phyloP scores from a whole-genome alignment of 2,888 invertebrate genomes.

The Idaea straminata region DNA sequence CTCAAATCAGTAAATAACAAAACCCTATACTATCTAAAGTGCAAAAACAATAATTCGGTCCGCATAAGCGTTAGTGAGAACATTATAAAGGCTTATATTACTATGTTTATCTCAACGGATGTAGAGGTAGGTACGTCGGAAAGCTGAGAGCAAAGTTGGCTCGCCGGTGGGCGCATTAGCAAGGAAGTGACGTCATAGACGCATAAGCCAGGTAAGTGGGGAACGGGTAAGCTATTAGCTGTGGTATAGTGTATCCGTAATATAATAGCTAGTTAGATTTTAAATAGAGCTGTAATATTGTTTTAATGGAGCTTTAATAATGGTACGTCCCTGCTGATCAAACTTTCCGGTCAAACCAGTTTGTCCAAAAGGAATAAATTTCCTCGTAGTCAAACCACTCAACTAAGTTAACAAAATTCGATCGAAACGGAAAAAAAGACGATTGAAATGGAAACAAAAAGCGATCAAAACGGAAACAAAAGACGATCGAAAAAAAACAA shows the following conservation, averaged over 20 bases:
- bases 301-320: too few species aligned
- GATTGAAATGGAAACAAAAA: too few species aligned
- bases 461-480: too few species aligned
- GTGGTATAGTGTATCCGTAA: not conserved
- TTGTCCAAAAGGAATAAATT: too few species aligned
- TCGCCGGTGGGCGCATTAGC: conserved; percentile 27
- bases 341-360: too few species aligned
- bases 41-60: conserved; percentile 1
- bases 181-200: conserved; percentile 26
- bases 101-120: conserved; percentile 13
- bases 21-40: not conserved
- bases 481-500: too few species aligned
- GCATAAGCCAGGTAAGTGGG: not conserved
- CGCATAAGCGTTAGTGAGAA: conserved; percentile 13
- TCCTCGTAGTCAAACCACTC: too few species aligned
- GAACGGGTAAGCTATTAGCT: not conserved
- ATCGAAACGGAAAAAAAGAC: too few species aligned
- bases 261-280: not conserved
- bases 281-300: too few species aligned
- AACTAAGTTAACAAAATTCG: too few species aligned
- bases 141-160: conserved; percentile 30
- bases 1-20: not conserved
- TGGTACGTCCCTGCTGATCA: too few species aligned
- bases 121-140: conserved; percentile 20
- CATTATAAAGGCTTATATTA: conserved; percentile 18